Conservation (phyloP, 2,888 invertebrate species). For the Altica lythri region DNA sequence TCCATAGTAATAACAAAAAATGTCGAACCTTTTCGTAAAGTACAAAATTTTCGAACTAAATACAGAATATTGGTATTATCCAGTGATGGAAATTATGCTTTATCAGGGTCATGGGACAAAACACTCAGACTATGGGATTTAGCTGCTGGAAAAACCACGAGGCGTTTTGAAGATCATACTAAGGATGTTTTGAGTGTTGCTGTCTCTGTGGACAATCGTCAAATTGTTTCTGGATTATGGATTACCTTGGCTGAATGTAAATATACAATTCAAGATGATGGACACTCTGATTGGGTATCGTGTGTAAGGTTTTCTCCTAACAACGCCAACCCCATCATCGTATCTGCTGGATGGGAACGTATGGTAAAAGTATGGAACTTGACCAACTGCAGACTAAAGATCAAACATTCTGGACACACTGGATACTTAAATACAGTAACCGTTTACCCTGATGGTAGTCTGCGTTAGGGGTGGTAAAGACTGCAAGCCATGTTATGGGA, state of each 20-base stretch:
- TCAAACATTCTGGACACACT: constrained; percentile 95
- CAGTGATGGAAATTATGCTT: constrained; percentile 98
- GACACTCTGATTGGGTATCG: constrained; percentile 96
- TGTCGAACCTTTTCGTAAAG: too few relatives aligned
- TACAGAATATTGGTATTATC: too few relatives aligned
- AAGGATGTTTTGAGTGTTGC: constrained; percentile 99
- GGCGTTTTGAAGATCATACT: constrained; percentile 98
- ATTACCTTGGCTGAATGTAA: constrained; percentile 99
- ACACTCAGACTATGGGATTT: constrained; percentile 99
- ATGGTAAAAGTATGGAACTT: constrained; percentile 98
- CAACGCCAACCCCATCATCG: constrained; percentile 97
- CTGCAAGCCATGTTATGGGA: constrained; percentile 99
- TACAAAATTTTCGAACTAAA: too few relatives aligned
- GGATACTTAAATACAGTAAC: constrained; percentile 99
- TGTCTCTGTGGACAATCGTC: constrained; percentile 99
- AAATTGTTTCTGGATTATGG: constrained; percentile 99
- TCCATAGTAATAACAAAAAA: too few relatives aligned
- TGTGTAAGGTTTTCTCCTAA: constrained; percentile 99
- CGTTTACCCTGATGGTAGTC: constrained; percentile 98
- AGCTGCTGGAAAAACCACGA: constrained; percentile 92
- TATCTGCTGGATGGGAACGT: constrained; percentile 98
- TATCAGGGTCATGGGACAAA: constrained; percentile 99
- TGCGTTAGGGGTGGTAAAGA: constrained; percentile 99
- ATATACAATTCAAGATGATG: constrained; percentile 96
- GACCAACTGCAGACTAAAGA: constrained; percentile 97